These are phyloP conservation scores for Chelonus insularis DNA, from an alignment of 1,140 invertebrate species.

Conservation along the genomic window DNA sequence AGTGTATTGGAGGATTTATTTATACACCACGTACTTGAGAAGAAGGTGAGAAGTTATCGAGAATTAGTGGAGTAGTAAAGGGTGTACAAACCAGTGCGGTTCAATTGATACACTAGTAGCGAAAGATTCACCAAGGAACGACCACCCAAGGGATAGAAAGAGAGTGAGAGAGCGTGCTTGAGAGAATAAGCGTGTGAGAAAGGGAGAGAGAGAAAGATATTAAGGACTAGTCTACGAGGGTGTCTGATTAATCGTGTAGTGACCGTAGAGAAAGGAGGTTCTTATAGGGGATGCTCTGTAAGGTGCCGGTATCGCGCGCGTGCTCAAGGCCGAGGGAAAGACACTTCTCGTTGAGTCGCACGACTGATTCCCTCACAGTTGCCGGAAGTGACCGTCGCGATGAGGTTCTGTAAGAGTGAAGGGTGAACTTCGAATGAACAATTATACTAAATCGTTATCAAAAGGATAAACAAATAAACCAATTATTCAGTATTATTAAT, in stretches of 20 bases:
- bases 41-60: conserved; percentile 6
- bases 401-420: not conserved
- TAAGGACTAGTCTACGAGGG: too few relatives aligned
- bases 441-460: too few relatives aligned
- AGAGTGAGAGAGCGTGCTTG: too few relatives aligned
- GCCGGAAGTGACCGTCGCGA: not conserved
- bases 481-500: not conserved
- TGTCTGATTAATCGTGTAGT: not conserved
- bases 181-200: too few relatives aligned
- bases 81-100: not conserved
- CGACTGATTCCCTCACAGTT: not conserved
- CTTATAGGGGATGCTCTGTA: not conserved
- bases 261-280: not conserved
- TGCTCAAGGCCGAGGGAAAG: not conserved
- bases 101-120: too few relatives aligned
- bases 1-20: not conserved
- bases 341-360: not conserved
- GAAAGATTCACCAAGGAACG: too few relatives aligned
- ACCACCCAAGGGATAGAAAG: too few relatives aligned
- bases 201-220: not conserved
- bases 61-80: not conserved
- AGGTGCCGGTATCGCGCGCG: conserved; percentile 9
- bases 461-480: not conserved
- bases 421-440: not conserved
- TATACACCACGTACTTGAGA: not conserved